phyloP scores from a whole-genome alignment of 2,888 invertebrate genomes.

The Crocallis elinguaria region DNA sequence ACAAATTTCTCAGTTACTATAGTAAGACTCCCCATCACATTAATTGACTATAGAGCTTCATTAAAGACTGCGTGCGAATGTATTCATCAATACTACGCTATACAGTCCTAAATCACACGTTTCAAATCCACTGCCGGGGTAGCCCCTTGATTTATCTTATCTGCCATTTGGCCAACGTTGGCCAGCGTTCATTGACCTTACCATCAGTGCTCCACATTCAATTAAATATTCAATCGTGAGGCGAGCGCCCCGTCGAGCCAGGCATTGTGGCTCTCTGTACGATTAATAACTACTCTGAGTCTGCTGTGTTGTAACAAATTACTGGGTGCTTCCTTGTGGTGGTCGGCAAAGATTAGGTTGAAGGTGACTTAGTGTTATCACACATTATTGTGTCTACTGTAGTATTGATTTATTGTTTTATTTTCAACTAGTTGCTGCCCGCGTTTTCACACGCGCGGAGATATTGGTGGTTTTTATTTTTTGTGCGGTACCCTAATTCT shows the following conservation, averaged over 20 bases:
- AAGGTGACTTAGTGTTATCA: too few species aligned
- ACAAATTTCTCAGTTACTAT: too few species aligned
- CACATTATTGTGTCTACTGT: too few species aligned
- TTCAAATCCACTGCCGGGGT: conserved; percentile 7
- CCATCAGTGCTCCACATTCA: conserved; percentile 62
- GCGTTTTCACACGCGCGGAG: too few species aligned
- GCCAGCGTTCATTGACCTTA: conserved; percentile 51
- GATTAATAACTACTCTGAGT: conserved; percentile 60
- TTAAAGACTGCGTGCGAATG: conserved; percentile 8
- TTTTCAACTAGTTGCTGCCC: too few species aligned
- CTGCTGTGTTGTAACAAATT: conserved; percentile 44
- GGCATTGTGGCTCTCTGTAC: conserved; percentile 50
- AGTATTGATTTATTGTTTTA: too few species aligned
- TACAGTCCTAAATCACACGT: conserved; percentile 20
- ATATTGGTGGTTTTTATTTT: too few species aligned
- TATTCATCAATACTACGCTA: conserved; percentile 34
- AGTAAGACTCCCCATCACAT: too few species aligned
- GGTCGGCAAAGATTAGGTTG: not conserved
- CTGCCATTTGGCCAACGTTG: conserved; percentile 29
- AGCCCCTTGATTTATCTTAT: conserved; percentile 41
- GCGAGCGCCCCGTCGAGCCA: conserved; percentile 52
- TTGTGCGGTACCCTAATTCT: too few species aligned
- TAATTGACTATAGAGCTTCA: too few species aligned
- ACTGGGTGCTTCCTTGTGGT: conserved; percentile 35
- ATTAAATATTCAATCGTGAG: conserved; percentile 75